phyloP scores from a whole-genome alignment of 2,113 vertebrate genomes.

The Gobio gobio region DNA sequence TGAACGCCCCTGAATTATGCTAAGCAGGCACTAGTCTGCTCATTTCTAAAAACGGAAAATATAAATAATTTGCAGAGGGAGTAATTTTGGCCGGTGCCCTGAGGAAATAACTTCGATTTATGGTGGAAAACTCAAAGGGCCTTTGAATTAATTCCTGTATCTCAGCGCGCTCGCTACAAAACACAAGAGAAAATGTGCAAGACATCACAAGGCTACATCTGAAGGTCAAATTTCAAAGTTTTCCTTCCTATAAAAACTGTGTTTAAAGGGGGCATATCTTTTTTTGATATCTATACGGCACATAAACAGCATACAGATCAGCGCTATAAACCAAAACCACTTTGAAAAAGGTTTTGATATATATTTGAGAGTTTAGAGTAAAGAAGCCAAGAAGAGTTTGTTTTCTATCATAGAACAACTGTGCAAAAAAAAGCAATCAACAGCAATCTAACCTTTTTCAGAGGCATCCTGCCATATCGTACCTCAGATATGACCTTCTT shows the following conservation, averaged over 20 bases:
- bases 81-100: constrained; percentile 27
- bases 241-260: not conserved
- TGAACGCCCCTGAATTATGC: not conserved
- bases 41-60: constrained; percentile 16
- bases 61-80: constrained; percentile 20
- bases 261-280: not conserved
- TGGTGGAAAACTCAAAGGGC: constrained; percentile 28
- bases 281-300: not conserved
- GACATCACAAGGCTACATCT: constrained; percentile 11
- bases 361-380: not conserved
- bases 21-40: not conserved
- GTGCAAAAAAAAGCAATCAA: not conserved
- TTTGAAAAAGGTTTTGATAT: not conserved
- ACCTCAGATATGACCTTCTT: constrained; percentile 42
- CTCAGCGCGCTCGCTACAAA: constrained; percentile 28
- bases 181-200: not conserved
- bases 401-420: constrained; percentile 7
- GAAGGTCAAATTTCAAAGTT: constrained; percentile 48
- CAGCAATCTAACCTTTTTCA: constrained; percentile 8
- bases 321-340: not conserved
- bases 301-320: not conserved
- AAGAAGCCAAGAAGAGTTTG: not conserved
- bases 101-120: constrained; percentile 39
- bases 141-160: constrained; percentile 36
- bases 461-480: not conserved